Base-by-base conservation (phyloP, 2,888 invertebrate genomes). In the Phragmatobia fuliginosa region DNA sequence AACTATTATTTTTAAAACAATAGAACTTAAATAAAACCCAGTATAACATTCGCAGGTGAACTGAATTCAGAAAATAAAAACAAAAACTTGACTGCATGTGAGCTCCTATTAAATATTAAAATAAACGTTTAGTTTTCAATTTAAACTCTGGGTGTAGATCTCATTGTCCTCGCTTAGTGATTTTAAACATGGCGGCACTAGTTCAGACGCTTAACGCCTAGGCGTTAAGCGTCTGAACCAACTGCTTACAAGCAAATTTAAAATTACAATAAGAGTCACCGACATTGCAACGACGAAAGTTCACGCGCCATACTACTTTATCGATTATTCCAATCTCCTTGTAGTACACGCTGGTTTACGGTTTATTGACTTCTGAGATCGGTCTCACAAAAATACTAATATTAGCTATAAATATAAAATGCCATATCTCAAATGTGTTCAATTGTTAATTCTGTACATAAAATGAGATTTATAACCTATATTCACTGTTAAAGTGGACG, bases 251-350 rank as follows among this genome's bases (percentile, higher is more conserved):
- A 87, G 83, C 90, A 81, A 90, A 93, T 94, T 93, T 94, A 86
- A 93, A 94, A 91, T 92, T 94, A 93, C 91, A 94, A 94, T 94
- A 91, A 92, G 91, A 88, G 90, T 89, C 89, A 84, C 80, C 87
- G 87, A 88, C 91, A 89, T 87, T 75, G 75, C 87, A 81, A 84
- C 87, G 84, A 88, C 86, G 86, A 93, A 92, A 93, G 91, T 92
- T 92, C 92, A 91, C 88, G 88, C 87, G 88, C 85, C 80, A 84
- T 87, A 90, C 89, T 87, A 88, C 90, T 56, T 89, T 90, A 90
- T 91, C 89, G 85, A 87, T 85, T 90, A 89, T 88, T 89, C 86
- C 80, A 83, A 91, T 91, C 90, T 89, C 85, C 83, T 85, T 85
- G 84, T 83, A 79, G 73, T 78, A 81, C 77, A 75, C 70, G 69